Conservation (phyloP, 1,140 invertebrate species). For the Drosophila ambigua region DNA sequence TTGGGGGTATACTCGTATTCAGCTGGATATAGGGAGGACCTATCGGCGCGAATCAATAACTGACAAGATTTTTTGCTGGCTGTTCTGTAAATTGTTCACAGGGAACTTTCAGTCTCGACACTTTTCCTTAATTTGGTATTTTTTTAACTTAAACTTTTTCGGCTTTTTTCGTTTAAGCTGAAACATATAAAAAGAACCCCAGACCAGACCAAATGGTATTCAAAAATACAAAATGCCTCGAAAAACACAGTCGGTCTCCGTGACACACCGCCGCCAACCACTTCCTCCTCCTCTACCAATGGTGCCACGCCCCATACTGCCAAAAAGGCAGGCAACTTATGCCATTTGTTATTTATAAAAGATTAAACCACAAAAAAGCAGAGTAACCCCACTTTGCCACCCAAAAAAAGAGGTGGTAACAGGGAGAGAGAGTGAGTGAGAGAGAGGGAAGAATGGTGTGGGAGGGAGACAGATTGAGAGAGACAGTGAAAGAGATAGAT, state of each 20-base stretch:
- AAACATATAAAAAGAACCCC: slow-evolving; percentile 21
- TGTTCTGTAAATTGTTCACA: slow-evolving; percentile 4
- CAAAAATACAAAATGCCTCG: slow-evolving; percentile 19
- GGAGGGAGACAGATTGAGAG: neutral
- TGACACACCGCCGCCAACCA: slow-evolving; percentile 30
- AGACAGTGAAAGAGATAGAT: neutral
- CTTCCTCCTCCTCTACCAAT: neutral
- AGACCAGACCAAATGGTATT: slow-evolving; percentile 6
- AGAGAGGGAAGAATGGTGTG: no score
- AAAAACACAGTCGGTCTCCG: slow-evolving; percentile 11
- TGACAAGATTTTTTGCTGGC: no score
- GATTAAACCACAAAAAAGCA: slow-evolving; percentile 73
- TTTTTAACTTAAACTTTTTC: slow-evolving; percentile 36
- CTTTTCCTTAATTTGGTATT: neutral
- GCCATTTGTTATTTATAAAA: slow-evolving; percentile 80
- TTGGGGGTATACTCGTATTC: neutral
- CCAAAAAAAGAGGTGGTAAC: no score
- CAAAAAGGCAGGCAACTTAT: slow-evolving; percentile 56
- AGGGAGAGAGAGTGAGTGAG: no score
- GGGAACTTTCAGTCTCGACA: slow-evolving; percentile 1
- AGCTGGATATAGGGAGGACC: no score
- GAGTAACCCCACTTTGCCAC: neutral
- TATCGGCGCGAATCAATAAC: no score
- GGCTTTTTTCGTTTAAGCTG: slow-evolving; percentile 10
- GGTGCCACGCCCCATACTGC: slow-evolving; percentile 16